These are phyloP conservation scores for Coreius guichenoti DNA, from an alignment of 2,797 vertebrate genomes.

Conservation along the genomic window DNA sequence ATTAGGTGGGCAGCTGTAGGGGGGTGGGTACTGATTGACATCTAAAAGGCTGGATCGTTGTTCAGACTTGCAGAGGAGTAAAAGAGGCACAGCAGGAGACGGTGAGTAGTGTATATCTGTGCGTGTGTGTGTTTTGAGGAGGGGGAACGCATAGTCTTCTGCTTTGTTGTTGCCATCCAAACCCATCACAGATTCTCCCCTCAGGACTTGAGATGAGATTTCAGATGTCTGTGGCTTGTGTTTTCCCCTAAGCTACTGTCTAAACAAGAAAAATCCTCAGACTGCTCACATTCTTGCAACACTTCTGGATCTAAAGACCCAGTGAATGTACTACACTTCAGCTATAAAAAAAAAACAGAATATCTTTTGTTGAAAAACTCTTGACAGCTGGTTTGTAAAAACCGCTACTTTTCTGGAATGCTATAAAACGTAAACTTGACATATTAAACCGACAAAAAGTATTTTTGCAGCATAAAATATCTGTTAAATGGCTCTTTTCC, in stretches of 20 bases:
- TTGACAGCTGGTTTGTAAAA: constrained; percentile 14
- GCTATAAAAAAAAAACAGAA: background rate
- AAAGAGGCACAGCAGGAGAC: constrained; percentile 51
- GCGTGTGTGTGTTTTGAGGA: constrained; percentile 52
- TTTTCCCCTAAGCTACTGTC: constrained; percentile 60
- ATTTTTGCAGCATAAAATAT: constrained; percentile 28
- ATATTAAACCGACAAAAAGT: constrained; percentile 16
- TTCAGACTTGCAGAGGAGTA: constrained; percentile 77
- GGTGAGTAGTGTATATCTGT: constrained; percentile 35
- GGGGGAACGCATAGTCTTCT: constrained; percentile 54
- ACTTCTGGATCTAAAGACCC: constrained; percentile 44
- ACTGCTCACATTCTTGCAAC: constrained; percentile 37
- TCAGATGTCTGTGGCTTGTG: constrained; percentile 73
- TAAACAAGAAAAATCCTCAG: constrained; percentile 37
- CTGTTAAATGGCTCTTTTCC: constrained; percentile 21
- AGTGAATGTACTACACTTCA: constrained; percentile 36
- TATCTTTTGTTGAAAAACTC: constrained; percentile 40
- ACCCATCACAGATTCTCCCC: constrained; percentile 71
- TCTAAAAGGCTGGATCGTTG: constrained; percentile 79
- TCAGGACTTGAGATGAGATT: constrained; percentile 71
- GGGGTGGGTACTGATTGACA: constrained; percentile 76
- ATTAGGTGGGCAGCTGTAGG: constrained; percentile 76
- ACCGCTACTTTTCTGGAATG: constrained; percentile 54
- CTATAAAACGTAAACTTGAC: constrained; percentile 37
- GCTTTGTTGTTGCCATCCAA: constrained; percentile 79